Conservation (phyloP, 1,140 invertebrate species). For the Hermatobates lingyangjiaoensis region DNA sequence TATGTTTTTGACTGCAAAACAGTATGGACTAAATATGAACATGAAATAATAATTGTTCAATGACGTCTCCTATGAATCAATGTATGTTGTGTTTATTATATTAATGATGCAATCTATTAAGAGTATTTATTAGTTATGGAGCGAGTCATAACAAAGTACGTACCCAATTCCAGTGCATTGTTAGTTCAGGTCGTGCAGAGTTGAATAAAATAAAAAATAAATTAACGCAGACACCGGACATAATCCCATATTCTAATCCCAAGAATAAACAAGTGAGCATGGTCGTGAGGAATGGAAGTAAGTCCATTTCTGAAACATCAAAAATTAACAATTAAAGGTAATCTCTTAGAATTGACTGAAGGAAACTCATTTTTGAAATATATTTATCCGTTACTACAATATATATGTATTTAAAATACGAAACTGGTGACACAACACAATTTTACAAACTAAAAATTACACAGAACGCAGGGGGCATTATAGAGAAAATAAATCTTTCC, state of each 20-base stretch:
- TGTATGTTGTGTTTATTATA: neutral
- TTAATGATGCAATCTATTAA: neutral
- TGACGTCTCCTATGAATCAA: no score
- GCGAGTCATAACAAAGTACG: constrained; percentile 13
- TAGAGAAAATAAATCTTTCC: no score
- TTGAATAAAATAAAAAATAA: constrained; percentile 44
- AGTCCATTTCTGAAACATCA: constrained; percentile 34
- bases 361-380: no score
- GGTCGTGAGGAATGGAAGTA: constrained; percentile 40
- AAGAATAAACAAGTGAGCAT: constrained; percentile 37
- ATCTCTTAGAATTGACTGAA: no score
- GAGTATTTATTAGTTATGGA: neutral
- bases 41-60: no score
- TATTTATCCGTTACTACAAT: no score
- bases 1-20: no score
- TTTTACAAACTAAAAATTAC: no score
- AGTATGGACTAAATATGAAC: no score
- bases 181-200: constrained; percentile 37
- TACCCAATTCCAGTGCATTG: constrained; percentile 24
- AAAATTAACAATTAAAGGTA: neutral
- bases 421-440: no score
- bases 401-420: no score
- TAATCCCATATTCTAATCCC: constrained; percentile 52
- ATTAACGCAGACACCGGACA: constrained; percentile 44
- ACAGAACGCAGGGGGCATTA: no score